phyloP scores from a whole-genome alignment of 2,888 invertebrate genomes.

The Sericinus montela region DNA sequence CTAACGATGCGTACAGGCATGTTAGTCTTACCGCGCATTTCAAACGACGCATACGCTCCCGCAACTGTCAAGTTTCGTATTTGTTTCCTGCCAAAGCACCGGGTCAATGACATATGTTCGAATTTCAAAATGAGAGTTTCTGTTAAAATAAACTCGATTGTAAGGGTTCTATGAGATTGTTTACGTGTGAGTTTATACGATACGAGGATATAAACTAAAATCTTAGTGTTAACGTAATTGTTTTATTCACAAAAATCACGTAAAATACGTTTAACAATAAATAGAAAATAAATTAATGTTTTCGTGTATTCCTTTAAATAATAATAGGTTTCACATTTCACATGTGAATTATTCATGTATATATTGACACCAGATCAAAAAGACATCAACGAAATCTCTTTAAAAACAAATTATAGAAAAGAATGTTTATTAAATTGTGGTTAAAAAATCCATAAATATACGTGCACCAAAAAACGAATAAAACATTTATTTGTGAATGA shows the following conservation, averaged over 20 bases:
- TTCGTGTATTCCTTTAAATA: no score
- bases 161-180: neutral
- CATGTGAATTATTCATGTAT: no score
- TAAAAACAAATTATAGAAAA: neutral
- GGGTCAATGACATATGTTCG: conserved; percentile 27
- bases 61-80: conserved; percentile 34
- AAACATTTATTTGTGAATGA: conserved; percentile 2
- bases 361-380: neutral
- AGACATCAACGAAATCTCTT: neutral
- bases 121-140: conserved; percentile 24
- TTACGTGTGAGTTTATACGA: conserved; percentile 5
- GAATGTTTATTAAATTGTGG: no score
- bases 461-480: neutral
- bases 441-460: neutral
- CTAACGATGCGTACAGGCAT: conserved; percentile 48
- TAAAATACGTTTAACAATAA: no score
- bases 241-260: neutral
- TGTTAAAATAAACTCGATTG: neutral
- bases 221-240: neutral
- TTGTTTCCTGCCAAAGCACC: conserved; percentile 35
- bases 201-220: neutral
- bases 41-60: conserved; percentile 48
- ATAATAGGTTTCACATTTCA: no score
- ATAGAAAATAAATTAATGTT: no score
- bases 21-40: conserved; percentile 64